Conservation (phyloP, 1,140 invertebrate genomes). For the Drosophila lowei region DNA sequence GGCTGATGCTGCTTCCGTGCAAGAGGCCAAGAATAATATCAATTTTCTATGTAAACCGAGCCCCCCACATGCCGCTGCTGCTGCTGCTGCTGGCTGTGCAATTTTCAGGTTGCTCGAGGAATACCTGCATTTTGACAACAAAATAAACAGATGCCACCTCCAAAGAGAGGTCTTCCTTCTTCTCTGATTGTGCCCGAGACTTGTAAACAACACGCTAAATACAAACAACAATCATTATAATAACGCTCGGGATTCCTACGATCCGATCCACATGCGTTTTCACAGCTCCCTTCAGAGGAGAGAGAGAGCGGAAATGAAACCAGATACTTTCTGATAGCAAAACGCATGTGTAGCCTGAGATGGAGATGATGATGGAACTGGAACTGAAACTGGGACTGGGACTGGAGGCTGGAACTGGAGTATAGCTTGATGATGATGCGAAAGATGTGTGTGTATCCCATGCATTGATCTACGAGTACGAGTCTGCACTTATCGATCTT, state of each 20-base stretch:
- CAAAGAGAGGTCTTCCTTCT: conserved; percentile 43
- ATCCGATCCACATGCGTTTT: conserved; percentile 50
- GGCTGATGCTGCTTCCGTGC: conserved; percentile 65
- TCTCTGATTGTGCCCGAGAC: conserved; percentile 78
- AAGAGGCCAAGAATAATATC: conserved; percentile 75
- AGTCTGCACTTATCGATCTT: conserved; percentile 51
- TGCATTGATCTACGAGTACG: conserved; percentile 24
- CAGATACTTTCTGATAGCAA: conserved; percentile 75
- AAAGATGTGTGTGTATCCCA: conserved; percentile 20
- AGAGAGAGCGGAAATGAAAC: conserved; percentile 79
- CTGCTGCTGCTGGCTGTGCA: conserved; percentile 33
- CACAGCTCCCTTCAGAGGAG: conserved; percentile 64
- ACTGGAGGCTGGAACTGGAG: conserved; percentile 9
- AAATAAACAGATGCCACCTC: conserved; percentile 73
- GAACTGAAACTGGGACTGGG: neutral
- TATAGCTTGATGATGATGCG: neutral
- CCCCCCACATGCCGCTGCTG: conserved; percentile 26
- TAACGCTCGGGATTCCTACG: conserved; percentile 28
- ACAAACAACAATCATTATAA: conserved; percentile 67
- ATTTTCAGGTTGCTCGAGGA: conserved; percentile 42
- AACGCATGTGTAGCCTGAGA: conserved; percentile 37
- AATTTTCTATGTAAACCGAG: conserved; percentile 73
- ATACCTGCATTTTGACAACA: conserved; percentile 80
- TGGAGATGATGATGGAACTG: conserved; percentile 3
- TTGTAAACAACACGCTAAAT: conserved; percentile 70